These are phyloP conservation scores for Gyps fulvus DNA, from an alignment of 2,113 vertebrate species.

Conservation along the genomic window DNA sequence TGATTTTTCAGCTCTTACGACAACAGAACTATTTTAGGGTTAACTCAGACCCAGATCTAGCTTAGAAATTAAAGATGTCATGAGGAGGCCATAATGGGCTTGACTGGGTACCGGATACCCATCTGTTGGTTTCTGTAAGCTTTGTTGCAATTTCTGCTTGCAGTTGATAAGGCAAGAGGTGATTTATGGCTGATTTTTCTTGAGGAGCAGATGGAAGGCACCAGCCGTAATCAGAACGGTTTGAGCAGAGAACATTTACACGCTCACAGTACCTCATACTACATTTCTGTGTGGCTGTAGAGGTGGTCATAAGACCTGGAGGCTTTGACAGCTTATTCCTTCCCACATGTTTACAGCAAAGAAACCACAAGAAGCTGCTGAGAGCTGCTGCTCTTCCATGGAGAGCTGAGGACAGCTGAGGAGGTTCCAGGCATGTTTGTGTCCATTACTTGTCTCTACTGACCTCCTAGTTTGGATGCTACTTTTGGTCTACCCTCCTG, in stretches of 20 bases:
- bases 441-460: neutral
- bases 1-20: neutral
- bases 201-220: neutral
- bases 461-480: neutral
- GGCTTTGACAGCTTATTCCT: neutral
- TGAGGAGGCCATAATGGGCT: neutral
- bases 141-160: neutral
- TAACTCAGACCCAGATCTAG: neutral
- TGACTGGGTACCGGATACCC: neutral
- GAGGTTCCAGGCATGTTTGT: neutral
- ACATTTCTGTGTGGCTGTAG: neutral
- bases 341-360: neutral
- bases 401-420: neutral
- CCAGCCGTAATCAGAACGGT: rapidly evolving
- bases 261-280: neutral
- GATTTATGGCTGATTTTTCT: neutral
- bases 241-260: neutral
- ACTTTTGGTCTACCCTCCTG: neutral
- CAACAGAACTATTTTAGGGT: neutral
- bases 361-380: neutral
- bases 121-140: neutral
- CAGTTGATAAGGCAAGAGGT: neutral
- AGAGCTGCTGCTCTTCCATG: neutral
- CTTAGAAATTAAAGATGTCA: neutral
- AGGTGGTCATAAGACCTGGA: neutral